Evolutionary conservation across 2,113 vertebrate genomes (phyloP), one percentile per base, ranked within the genome.

Genomic region (Cyphomyrus plagiostoma): DNA sequence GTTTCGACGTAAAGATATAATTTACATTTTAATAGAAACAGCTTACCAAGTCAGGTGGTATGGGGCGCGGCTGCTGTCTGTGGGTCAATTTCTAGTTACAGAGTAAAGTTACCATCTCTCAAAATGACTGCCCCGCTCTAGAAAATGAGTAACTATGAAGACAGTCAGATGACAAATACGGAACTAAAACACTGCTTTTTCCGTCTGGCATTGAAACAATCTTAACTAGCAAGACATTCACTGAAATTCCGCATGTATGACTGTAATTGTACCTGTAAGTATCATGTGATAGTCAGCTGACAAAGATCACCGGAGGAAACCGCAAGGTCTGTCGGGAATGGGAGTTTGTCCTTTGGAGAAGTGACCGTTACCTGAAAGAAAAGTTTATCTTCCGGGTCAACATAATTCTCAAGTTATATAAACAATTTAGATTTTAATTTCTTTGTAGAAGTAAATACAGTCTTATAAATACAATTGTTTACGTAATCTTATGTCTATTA

Each of bases 241-340:
- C 39, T 48, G 19, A 83, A 89, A 66, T 30, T 45, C 39, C 74
- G 53, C 42, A 46, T 1, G 86, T 46, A 88, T 49, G 52, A 89
- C 77, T 19, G 13, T 87, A 87, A 89, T 91, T 84, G 21, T 87
- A 39, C 26, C 17, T 58, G 8, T 77, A 3, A 83, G 92, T 95
- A 94, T 95, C 92, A 94, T 95, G 95, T 95, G 49, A 19, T 4
- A 56, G 52, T 94, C 95, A 95, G 94, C 94, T 95, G 95, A 94
- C 58, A 0, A 4, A 0, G 2, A 83, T 48, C 2, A 8, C 17
- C 3, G 30, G n/a, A 52, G 23, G 9, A 88, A 5, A 2, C 4
- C 1, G 35, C 42, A 89, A 0, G 3, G 62, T 0, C 89, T 88
- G 74, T 17, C 91, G 93, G 93, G 91, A 90, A 90, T 74, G 48